Conservation (phyloP, 1,140 invertebrate genomes). For the Aphis craccivora region DNA sequence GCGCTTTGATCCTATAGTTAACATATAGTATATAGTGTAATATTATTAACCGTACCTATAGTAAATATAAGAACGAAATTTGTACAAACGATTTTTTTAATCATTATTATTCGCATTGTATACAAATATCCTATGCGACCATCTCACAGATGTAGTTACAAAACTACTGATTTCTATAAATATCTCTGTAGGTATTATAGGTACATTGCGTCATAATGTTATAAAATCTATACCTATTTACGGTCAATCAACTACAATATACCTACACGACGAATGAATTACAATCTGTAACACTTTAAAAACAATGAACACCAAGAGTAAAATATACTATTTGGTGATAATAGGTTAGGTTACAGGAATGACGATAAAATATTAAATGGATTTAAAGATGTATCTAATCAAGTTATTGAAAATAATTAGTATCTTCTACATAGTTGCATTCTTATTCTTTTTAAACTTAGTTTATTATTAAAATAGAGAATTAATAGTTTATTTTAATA, state of each 20-base stretch:
- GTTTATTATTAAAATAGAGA: too few species aligned
- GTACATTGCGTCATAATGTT: neutral
- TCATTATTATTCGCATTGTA: neutral
- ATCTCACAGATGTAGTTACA: neutral
- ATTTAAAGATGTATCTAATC: too few species aligned
- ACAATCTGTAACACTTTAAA: neutral
- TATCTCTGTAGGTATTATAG: too few species aligned
- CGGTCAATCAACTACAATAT: neutral
- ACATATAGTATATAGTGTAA: too few species aligned
- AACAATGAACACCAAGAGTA: neutral
- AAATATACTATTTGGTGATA: neutral
- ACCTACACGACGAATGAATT: neutral
- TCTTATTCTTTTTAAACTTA: too few species aligned
- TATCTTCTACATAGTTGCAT: too few species aligned
- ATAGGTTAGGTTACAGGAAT: too few species aligned
- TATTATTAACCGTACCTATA: neutral
- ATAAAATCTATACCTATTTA: neutral
- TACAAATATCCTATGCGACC: too few species aligned
- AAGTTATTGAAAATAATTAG: too few species aligned
- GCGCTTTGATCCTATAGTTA: neutral
- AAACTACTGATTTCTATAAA: too few species aligned
- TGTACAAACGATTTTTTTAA: neutral
- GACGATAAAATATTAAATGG: too few species aligned
- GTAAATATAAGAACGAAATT: neutral
- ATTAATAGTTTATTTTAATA: too few species aligned